A percentile compares a stretch with the other conserved stretches of the same genome.
These are phyloP conservation scores for Aulostomus chinensis DNA, from an alignment of 2,797 vertebrate genomes.

Conservation along the genomic window DNA sequence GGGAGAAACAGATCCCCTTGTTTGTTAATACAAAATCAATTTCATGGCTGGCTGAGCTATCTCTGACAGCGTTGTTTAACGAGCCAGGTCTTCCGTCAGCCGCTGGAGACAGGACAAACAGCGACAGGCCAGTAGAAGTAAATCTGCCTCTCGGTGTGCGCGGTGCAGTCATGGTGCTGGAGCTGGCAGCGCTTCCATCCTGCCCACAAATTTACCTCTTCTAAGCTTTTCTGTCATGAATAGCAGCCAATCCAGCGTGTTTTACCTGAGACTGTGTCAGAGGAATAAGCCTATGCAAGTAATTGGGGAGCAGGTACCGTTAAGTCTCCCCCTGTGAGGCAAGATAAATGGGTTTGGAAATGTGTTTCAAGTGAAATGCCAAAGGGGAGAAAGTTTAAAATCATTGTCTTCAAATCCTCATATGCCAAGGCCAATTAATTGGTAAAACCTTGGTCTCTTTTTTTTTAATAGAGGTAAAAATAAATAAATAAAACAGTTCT, in stretches of 20 bases:
- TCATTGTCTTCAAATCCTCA: slow-evolving; percentile 44
- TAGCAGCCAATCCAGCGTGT: slow-evolving; percentile 37
- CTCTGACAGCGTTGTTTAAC: slow-evolving; percentile 76
- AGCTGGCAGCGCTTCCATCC: slow-evolving; percentile 55
- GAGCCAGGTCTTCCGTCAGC: slow-evolving; percentile 71
- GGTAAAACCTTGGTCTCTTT: slow-evolving; percentile 29
- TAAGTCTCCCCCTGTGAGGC: slow-evolving; percentile 48
- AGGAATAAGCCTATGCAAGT: slow-evolving; percentile 58
- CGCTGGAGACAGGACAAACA: slow-evolving; percentile 63
- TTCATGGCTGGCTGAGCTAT: slow-evolving; percentile 94
- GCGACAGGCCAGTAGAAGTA: slow-evolving; percentile 48
- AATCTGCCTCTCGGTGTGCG: slow-evolving; percentile 57
- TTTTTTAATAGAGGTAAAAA: slow-evolving; percentile 45
- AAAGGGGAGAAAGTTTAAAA: slow-evolving; percentile 32
- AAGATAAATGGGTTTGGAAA: slow-evolving; percentile 65
- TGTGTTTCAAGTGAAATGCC: slow-evolving; percentile 42
- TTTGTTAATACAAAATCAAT: slow-evolving; percentile 99
- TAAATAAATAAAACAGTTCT: slow-evolving; percentile 10
- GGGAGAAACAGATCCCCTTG: slow-evolving; percentile 89
- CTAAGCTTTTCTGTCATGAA: slow-evolving; percentile 63
- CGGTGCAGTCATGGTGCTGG: slow-evolving; percentile 29
- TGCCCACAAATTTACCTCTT: slow-evolving; percentile 58
- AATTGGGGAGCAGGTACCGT: slow-evolving; percentile 65
- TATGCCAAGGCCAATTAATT: slow-evolving; percentile 49
- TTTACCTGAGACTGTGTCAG: slow-evolving; percentile 54